Conservation (phyloP, 2,888 invertebrate genomes). For the Teleogryllus oceanicus region DNA sequence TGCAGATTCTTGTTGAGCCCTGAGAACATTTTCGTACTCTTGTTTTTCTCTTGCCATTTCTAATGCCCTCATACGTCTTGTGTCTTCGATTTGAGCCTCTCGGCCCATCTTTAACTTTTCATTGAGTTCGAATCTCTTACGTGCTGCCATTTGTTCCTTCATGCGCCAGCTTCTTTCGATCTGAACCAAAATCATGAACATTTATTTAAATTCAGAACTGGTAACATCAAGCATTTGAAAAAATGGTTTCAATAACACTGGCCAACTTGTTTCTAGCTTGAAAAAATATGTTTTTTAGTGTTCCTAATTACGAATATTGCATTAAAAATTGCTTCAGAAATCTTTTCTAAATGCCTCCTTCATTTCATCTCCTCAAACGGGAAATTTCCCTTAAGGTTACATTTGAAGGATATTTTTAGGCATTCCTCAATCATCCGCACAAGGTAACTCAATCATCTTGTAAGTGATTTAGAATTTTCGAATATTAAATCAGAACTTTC, state of each 20-base stretch:
- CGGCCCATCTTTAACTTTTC: constrained; percentile 54
- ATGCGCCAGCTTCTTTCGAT: constrained; percentile 68
- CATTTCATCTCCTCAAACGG: no score
- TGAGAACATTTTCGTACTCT: constrained; percentile 57
- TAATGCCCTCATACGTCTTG: constrained; percentile 60
- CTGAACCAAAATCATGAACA: constrained; percentile 33
- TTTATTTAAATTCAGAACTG: neutral
- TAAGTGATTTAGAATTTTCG: no score
- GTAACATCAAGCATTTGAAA: neutral
- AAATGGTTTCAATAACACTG: neutral
- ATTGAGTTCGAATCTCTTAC: constrained; percentile 55
- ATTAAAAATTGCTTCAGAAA: no score
- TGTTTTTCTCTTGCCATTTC: constrained; percentile 64
- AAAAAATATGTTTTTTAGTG: no score
- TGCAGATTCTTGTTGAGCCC: constrained; percentile 52
- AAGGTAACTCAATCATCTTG: no score
- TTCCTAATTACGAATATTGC: no score
- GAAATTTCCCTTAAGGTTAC: no score
- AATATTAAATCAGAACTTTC: no score
- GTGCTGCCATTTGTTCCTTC: constrained; percentile 60
- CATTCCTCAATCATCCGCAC: no score
- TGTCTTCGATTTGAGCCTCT: constrained; percentile 53
- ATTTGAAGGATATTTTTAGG: no score
- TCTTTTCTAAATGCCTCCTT: no score
- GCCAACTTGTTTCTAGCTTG: no score